A percentile compares a stretch with the other conserved stretches of the same genome.
These are phyloP conservation scores for Balanococcus diminutus DNA, from an alignment of 2,888 invertebrate genomes.

Conservation along the genomic window DNA sequence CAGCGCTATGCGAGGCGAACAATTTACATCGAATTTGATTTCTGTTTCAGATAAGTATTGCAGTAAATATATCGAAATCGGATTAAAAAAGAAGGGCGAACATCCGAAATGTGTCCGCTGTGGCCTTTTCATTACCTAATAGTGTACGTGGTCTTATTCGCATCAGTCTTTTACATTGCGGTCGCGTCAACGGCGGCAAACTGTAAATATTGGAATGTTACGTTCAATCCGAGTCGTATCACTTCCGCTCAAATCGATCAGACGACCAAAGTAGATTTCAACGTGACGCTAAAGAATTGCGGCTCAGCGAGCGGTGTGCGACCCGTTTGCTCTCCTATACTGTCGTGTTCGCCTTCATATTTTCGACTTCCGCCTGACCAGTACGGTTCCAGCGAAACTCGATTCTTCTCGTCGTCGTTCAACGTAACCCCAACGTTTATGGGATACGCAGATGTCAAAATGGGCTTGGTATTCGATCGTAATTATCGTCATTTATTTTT, in stretches of 20 bases:
- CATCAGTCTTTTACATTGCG: not conserved
- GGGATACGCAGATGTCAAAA: not conserved
- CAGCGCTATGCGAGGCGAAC: too few species aligned
- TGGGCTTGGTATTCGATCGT: not conserved
- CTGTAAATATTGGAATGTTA: conserved; percentile 16
- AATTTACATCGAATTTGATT: too few species aligned
- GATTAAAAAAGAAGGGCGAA: not conserved
- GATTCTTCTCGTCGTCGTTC: not conserved
- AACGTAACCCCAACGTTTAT: not conserved
- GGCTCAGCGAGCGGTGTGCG: not conserved
- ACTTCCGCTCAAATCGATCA: not conserved
- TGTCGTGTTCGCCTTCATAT: not conserved
- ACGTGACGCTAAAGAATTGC: not conserved
- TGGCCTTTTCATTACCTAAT: conserved; percentile 69
- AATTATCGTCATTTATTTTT: not conserved
- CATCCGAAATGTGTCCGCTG: conserved; percentile 68
- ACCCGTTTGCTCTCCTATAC: not conserved
- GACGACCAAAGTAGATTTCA: not conserved
- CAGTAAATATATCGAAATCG: too few species aligned
- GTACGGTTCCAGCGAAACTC: not conserved
- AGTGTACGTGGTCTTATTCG: conserved; percentile 64
- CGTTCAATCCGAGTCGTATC: not conserved
- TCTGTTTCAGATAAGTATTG: too few species aligned
- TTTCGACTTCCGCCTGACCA: not conserved
- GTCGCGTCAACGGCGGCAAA: not conserved